Conservation (phyloP, 2,888 invertebrate genomes). For the Hoplodrina blanda region DNA sequence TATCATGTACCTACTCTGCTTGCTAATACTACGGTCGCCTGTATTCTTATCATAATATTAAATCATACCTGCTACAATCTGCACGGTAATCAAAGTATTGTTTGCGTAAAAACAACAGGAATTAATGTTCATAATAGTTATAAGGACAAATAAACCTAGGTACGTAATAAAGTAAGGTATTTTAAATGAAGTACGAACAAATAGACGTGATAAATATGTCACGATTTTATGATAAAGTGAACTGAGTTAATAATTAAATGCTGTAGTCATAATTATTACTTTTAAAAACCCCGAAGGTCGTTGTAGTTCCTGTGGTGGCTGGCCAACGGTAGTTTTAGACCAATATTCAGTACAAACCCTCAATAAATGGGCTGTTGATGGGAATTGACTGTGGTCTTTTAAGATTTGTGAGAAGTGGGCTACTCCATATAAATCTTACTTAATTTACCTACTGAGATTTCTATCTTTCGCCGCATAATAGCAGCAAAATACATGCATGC, state of each 20-base stretch:
- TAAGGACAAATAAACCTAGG: not conserved
- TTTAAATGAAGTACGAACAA: conserved; percentile 14
- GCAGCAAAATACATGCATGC: not conserved
- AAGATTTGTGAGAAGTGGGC: no score
- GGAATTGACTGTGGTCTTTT: no score
- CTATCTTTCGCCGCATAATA: not conserved
- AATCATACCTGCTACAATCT: not conserved
- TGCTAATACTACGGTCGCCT: no score
- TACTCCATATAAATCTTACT: no score
- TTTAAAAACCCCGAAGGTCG: conserved; percentile 16
- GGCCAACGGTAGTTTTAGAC: not conserved
- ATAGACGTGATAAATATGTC: conserved; percentile 21
- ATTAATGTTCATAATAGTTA: not conserved
- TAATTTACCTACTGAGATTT: no score
- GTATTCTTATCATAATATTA: not conserved
- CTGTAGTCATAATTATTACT: conserved; percentile 1
- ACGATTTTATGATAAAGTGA: conserved; percentile 24
- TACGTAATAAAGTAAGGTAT: not conserved
- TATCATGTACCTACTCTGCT: not conserved
- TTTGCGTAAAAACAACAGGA: conserved; percentile 12
- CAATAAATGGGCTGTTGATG: no score
- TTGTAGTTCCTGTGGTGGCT: conserved; percentile 1
- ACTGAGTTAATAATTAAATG: conserved; percentile 11
- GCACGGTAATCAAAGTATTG: conserved; percentile 10
- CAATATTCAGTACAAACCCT: no score